Evolutionary conservation across 1,140 invertebrate species (phyloP).

Genomic region (Neocloeon triangulifer): DNA sequence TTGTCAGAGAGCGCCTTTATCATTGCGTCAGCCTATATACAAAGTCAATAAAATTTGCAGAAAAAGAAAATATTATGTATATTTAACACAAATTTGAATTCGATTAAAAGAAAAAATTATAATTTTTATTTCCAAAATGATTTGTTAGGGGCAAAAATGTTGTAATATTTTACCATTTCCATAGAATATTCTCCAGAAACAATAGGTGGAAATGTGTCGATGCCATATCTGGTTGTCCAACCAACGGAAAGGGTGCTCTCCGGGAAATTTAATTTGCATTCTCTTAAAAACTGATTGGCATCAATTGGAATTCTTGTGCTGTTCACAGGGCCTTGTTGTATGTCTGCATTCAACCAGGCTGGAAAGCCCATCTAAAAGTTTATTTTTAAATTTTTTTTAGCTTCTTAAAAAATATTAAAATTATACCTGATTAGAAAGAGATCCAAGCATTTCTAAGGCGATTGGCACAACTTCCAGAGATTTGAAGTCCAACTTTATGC

Average conservation of each 20-base stretch:
- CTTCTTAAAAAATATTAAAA: no score
- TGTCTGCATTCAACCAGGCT: constrained; percentile 77
- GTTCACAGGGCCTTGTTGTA: constrained; percentile 53
- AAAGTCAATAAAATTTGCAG: constrained; percentile 41
- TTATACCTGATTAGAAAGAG: no score
- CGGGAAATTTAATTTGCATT: constrained; percentile 30
- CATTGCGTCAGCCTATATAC: constrained; percentile 49
- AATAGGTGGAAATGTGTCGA: no score
- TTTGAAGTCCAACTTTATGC: constrained; percentile 79
- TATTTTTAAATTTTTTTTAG: no score
- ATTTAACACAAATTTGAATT: constrained; percentile 13
- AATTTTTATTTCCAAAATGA: background rate
- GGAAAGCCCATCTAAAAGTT: constrained; percentile 48
- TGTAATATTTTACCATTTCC: no score
- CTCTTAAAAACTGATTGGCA: constrained; percentile 33
- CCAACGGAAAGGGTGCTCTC: constrained; percentile 54
- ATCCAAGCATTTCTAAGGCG: no score
- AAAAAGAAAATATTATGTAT: constrained; percentile 22
- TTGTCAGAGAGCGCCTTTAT: constrained; percentile 28
- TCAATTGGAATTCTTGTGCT: constrained; percentile 34
- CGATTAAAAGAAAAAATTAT: constrained; percentile 1
- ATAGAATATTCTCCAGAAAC: no score
- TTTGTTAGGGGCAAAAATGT: constrained; percentile 2
- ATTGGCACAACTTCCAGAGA: constrained; percentile 52
- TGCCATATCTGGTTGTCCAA: constrained; percentile 56